Evolutionary conservation across 2,888 invertebrate species (phyloP).

Genomic region (Proisotoma minuta): DNA sequence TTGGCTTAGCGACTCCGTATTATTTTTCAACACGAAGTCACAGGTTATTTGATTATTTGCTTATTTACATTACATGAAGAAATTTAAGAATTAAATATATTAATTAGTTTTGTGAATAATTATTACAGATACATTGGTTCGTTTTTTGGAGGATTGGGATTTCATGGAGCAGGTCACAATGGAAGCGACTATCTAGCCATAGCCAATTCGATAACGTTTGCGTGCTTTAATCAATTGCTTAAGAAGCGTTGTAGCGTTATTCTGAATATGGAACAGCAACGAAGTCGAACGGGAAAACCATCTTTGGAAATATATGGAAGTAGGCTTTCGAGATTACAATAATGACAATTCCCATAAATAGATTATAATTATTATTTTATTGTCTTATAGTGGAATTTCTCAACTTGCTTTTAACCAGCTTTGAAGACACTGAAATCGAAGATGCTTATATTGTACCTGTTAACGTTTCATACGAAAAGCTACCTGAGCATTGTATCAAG

Average conservation of each 20-base stretch:
- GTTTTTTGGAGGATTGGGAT: conserved; percentile 9
- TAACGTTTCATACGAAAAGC: conserved; percentile 27
- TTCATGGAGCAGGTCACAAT: too few relatives aligned
- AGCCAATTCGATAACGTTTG: too few relatives aligned
- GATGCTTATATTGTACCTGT: conserved; percentile 38
- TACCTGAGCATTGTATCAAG: conserved; percentile 26
- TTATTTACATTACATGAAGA: background rate
- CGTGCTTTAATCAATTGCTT: conserved; percentile 21
- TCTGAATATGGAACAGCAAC: conserved; percentile 22
- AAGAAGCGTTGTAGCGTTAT: conserved; percentile 15
- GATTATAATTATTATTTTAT: background rate
- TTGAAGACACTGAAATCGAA: conserved; percentile 19
- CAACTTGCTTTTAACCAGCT: conserved; percentile 17
- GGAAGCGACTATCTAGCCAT: too few relatives aligned
- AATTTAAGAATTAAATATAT: too few relatives aligned
- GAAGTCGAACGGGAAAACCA: conserved; percentile 25
- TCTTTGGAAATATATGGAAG: conserved; percentile 31
- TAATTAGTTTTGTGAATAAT: background rate
- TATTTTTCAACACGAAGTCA: conserved; percentile 16
- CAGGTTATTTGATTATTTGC: background rate
- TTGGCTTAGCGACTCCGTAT: conserved; percentile 23
- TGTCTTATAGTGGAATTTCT: conserved; percentile 26
- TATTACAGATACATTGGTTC: background rate
- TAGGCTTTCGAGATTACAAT: conserved; percentile 12
- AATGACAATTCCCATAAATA: background rate